phyloP scores from a whole-genome alignment of 2,888 invertebrate species.

The Eupithecia exiguata region DNA sequence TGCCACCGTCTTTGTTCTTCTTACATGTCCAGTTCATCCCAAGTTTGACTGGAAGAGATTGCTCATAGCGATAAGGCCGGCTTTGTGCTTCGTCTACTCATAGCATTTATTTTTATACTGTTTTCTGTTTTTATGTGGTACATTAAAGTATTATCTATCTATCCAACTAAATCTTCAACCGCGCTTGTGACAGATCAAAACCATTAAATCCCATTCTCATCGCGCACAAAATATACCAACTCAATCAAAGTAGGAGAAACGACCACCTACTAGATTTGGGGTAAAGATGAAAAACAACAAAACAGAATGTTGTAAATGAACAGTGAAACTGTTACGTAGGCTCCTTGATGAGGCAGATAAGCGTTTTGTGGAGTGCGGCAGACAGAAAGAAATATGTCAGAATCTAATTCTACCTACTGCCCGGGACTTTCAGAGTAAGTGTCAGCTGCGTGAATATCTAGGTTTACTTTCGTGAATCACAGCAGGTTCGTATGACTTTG shows the following conservation, averaged over 20 bases:
- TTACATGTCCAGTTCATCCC: too few relatives aligned
- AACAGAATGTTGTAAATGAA: slow-evolving; percentile 15
- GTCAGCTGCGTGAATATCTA: neutral
- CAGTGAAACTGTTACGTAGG: slow-evolving; percentile 21
- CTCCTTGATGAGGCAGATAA: slow-evolving; percentile 25
- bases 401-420: slow-evolving; percentile 9
- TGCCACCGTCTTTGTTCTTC: too few relatives aligned
- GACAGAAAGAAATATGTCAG: slow-evolving; percentile 23
- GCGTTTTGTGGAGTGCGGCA: slow-evolving; percentile 21
- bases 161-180: neutral
- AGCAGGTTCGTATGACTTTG: too few relatives aligned
- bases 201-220: neutral
- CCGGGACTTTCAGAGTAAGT: neutral
- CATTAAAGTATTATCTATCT: too few relatives aligned
- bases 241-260: slow-evolving; percentile 1
- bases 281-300: slow-evolving; percentile 11
- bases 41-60: too few relatives aligned
- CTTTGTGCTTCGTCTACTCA: too few relatives aligned
- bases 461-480: neutral
- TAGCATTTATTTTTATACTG: too few relatives aligned
- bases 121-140: too few relatives aligned
- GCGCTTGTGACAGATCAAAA: neutral
- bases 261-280: neutral
- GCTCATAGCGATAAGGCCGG: too few relatives aligned
- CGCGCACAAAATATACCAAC: neutral